Evolutionary conservation across 2,888 invertebrate genomes (phyloP), one percentile per base, ranked within the genome.

Genomic region (Diplolepis rosae): DNA sequence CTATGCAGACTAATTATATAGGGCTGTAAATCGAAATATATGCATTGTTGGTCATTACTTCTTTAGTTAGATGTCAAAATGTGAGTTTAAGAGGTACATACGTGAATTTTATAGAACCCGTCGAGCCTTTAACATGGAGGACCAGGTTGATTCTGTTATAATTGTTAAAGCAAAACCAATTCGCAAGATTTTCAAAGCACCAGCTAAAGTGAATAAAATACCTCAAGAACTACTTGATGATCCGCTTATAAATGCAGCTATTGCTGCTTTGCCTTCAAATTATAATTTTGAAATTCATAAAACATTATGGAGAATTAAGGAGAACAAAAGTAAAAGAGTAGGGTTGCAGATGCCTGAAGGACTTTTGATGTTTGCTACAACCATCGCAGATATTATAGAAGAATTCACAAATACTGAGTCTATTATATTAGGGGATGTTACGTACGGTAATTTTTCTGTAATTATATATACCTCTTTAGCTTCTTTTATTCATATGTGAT

Each of bases 201-300:
- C 92, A 68, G 90, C 93, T 50, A 94, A 93, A 85, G 89, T 95
- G 22, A 96, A 93, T 87, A 95, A 94, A 89, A 94, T 97, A 79
- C 96, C 96, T 0, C 93, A 94, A 76, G 94, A 94, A 80, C 91
- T 97, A 65, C 88, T 95, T 24, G 92, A 95, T 80, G 93, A 97
- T 89, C 92, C 93, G 15, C 84, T 93, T 77, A 87, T 97, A 28
- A 93, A 94, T 83, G 90, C 92, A 84, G 95, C 95, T 0, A 93
- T 95, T 72, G 91, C 92, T 82, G 90, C 91, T 45, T 90, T 99
- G 66, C 99, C 99, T 1, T 89, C 92, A 35, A 99, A 99, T 90
- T 99, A 99, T 86, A 98, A 98, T 88, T 99, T 99, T 89, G 99
- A 99, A 92, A 93, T 99, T 78, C 95, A 95, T 73, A 99, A 99